Evolutionary conservation across 1,140 invertebrate species (phyloP).

Genomic region (Idris sp.): DNA sequence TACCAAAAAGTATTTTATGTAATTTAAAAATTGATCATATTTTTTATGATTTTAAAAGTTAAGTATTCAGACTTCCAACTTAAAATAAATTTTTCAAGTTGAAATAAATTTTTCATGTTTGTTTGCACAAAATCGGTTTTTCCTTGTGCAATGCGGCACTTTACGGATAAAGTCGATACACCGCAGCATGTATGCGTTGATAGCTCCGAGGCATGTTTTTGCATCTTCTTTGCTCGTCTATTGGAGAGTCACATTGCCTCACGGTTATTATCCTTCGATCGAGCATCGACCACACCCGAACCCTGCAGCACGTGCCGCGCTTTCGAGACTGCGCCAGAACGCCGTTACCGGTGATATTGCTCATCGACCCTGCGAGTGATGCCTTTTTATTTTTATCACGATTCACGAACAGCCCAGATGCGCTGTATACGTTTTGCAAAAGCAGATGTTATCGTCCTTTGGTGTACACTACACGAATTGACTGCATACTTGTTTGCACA

Average conservation of each 20-base stretch:
- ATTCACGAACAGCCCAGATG: constrained; percentile 56
- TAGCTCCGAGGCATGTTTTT: constrained; percentile 65
- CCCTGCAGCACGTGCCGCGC: constrained; percentile 65
- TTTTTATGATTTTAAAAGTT: no score
- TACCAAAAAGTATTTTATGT: no score
- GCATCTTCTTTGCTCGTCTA: constrained; percentile 56
- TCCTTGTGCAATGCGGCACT: constrained; percentile 2
- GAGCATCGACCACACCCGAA: constrained; percentile 68
- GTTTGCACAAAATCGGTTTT: background rate
- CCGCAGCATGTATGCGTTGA: constrained; percentile 43
- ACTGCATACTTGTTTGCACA: constrained; percentile 55
- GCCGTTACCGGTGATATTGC: constrained; percentile 51
- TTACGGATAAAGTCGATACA: constrained; percentile 23
- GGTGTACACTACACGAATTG: constrained; percentile 37
- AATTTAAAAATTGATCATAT: no score
- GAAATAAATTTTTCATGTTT: background rate
- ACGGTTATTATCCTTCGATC: constrained; percentile 69
- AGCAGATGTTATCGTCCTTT: constrained; percentile 46
- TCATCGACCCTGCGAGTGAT: constrained; percentile 57
- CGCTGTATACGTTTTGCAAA: constrained; percentile 36
- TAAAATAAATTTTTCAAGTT: background rate
- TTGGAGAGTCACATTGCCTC: constrained; percentile 42
- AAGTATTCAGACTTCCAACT: no score
- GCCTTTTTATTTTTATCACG: constrained; percentile 61
- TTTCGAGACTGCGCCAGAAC: constrained; percentile 36